phyloP scores from a whole-genome alignment of 2,113 vertebrate genomes.

The Silurus glanis region DNA sequence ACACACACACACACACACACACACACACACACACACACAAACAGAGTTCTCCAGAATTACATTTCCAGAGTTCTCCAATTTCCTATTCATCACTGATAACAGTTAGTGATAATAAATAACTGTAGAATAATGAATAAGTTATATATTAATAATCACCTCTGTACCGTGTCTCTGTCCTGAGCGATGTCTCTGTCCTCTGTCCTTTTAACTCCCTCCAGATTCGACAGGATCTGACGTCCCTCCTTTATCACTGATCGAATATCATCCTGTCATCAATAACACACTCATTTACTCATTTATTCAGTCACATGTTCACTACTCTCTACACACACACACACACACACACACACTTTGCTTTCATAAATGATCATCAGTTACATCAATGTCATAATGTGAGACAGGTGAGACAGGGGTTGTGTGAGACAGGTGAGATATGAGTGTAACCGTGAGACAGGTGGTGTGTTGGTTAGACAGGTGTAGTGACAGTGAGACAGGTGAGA shows the following conservation, averaged over 20 bases:
- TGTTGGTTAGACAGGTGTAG: no score
- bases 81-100: neutral
- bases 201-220: slow-evolving; percentile 77
- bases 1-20: slow-evolving; percentile 30
- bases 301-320: neutral
- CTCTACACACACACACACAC: neutral
- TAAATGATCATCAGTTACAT: neutral
- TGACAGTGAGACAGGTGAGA: no score
- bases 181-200: slow-evolving; percentile 71
- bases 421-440: no score
- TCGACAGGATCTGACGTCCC: slow-evolving; percentile 83
- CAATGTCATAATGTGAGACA: neutral
- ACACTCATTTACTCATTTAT: neutral
- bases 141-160: slow-evolving; percentile 72
- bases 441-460: no score
- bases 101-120: neutral
- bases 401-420: no score
- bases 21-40: neutral
- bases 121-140: neutral
- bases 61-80: neutral
- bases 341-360: neutral
- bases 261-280: slow-evolving; percentile 75
- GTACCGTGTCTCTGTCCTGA: slow-evolving; percentile 87
- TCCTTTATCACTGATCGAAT: slow-evolving; percentile 86
- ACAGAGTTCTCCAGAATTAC: neutral